Evolutionary conservation across 2,797 vertebrate species (phyloP).

Genomic region (Chloroceryle amazona): DNA sequence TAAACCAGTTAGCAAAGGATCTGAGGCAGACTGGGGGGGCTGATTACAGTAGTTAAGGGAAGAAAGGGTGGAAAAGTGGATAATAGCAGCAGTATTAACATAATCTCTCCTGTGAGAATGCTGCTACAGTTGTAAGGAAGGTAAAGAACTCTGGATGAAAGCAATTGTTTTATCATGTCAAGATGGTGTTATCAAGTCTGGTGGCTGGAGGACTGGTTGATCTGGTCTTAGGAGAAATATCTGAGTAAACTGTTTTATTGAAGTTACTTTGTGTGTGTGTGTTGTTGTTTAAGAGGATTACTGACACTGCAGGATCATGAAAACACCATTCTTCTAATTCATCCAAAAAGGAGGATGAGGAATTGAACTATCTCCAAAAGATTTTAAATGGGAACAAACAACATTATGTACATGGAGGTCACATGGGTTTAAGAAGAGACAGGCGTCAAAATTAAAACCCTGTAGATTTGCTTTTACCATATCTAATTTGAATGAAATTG

Average conservation of each 20-base stretch:
- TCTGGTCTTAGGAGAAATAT: neutral
- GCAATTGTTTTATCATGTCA: neutral
- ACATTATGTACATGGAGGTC: neutral
- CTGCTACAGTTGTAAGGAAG: neutral
- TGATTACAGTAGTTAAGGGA: neutral
- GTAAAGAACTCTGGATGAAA: neutral
- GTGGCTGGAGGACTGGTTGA: neutral
- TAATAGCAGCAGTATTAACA: neutral
- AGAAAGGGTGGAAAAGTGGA: neutral
- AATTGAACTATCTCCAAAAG: neutral
- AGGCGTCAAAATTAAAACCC: neutral
- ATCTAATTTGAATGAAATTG: neutral
- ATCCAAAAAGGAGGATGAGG: neutral
- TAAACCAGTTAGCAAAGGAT: neutral
- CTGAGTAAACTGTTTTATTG: neutral
- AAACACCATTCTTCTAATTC: neutral
- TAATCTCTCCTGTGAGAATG: neutral
- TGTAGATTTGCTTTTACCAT: neutral
- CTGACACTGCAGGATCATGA: fast-evolving
- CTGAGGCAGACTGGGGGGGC: neutral
- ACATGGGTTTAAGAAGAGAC: no score
- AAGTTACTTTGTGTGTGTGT: neutral
- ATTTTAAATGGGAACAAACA: neutral
- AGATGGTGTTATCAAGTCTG: neutral
- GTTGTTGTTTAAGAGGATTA: neutral